phyloP scores from a whole-genome alignment of 2,113 vertebrate genomes.

The Prolemur simus region DNA sequence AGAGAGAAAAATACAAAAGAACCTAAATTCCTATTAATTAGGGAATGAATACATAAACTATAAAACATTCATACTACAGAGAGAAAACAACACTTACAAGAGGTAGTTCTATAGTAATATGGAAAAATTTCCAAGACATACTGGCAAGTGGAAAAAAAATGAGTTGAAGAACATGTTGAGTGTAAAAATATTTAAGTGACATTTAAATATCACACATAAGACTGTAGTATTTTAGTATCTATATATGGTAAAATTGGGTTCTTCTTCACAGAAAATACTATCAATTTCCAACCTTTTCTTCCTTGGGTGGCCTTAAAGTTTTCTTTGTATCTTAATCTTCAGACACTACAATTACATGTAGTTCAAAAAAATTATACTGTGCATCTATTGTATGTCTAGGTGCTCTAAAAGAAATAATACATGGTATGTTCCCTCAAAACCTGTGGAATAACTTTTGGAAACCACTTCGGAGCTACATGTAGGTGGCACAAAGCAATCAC shows the following conservation, averaged over 20 bases:
- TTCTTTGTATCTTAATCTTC: slow-evolving; percentile 34
- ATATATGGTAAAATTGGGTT: neutral
- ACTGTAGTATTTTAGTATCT: neutral
- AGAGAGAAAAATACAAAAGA: neutral
- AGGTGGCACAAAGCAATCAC: neutral
- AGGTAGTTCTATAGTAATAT: neutral
- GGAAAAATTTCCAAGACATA: slow-evolving; percentile 9
- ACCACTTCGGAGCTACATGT: neutral
- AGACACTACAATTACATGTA: slow-evolving; percentile 26
- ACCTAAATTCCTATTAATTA: neutral
- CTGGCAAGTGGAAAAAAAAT: slow-evolving; percentile 5
- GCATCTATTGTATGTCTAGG: neutral
- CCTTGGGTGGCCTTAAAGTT: neutral
- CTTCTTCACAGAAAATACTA: neutral
- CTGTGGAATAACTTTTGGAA: slow-evolving; percentile 8
- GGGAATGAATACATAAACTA: neutral
- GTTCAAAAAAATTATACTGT: neutral
- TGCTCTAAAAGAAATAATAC: slow-evolving; percentile 25
- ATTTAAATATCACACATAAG: slow-evolving; percentile 37
- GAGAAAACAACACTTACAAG: neutral
- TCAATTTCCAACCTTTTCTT: neutral
- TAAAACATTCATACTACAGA: neutral
- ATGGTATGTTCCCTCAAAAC: neutral
- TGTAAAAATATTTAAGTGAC: slow-evolving; percentile 21
- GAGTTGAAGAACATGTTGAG: neutral